Evolutionary conservation across 2,113 vertebrate species (phyloP).

Genomic region (Embiotoca jacksoni): DNA sequence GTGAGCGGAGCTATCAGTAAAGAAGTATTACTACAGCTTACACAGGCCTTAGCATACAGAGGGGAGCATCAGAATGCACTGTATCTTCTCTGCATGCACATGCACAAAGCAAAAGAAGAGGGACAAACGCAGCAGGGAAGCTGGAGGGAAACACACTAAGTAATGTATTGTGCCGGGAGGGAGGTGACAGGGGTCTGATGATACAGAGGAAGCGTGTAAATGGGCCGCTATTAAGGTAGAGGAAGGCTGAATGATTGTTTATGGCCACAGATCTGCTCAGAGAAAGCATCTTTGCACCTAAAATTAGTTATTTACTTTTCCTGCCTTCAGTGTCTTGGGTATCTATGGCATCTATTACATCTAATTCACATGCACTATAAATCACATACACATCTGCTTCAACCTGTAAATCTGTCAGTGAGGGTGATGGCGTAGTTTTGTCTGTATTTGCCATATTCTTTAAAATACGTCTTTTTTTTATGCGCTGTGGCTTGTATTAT

Average conservation of each 20-base stretch:
- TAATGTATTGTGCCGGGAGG: conserved; percentile 61
- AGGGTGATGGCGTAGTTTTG: conserved; percentile 20
- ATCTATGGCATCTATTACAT: conserved; percentile 13
- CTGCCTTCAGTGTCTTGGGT: background rate
- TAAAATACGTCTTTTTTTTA: conserved; percentile 4
- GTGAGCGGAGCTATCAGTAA: conserved; percentile 59
- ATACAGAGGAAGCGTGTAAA: conserved; percentile 64
- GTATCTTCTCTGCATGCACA: conserved; percentile 47
- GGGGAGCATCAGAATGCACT: conserved; percentile 45
- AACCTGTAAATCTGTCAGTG: conserved; percentile 36
- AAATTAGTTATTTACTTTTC: conserved; percentile 61
- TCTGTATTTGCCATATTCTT: conserved; percentile 31
- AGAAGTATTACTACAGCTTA: conserved; percentile 68
- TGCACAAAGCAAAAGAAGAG: conserved; percentile 58
- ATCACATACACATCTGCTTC: conserved; percentile 50
- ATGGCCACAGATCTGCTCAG: conserved; percentile 50
- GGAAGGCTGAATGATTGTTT: conserved; percentile 62
- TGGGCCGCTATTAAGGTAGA: conserved; percentile 54
- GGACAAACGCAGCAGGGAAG: conserved; percentile 53
- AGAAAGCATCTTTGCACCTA: conserved; percentile 59
- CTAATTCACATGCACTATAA: conserved; percentile 38
- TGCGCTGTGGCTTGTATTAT: background rate
- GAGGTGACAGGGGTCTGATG: conserved; percentile 64
- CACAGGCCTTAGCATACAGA: conserved; percentile 64
- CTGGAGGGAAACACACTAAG: conserved; percentile 54